Conservation (phyloP, 1,140 invertebrate genomes). For the Spodoptera litura region DNA sequence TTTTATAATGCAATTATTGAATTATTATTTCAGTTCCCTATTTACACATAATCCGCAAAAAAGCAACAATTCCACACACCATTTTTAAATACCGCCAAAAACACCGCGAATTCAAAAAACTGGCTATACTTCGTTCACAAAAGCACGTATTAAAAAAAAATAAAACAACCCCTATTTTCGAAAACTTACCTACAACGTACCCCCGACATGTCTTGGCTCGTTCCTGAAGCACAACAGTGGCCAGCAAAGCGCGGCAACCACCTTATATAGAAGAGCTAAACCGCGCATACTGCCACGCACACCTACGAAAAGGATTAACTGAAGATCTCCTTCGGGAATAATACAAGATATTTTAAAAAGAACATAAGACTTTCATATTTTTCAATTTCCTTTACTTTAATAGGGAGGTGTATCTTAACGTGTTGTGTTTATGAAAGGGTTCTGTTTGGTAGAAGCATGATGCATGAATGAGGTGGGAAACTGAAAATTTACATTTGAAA, state of each 20-base stretch:
- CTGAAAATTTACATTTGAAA: too few relatives aligned
- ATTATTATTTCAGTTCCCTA: too few relatives aligned
- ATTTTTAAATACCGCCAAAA: too few relatives aligned
- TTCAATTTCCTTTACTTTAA: conserved; percentile 15
- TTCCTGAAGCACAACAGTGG: conserved; percentile 10
- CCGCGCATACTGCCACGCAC: conserved; percentile 20
- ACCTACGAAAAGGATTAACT: conserved; percentile 8
- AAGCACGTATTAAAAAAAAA: too few relatives aligned
- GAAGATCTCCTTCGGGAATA: conserved; percentile 9
- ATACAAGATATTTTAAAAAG: conserved; percentile 23
- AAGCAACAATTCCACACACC: too few relatives aligned
- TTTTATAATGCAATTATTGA: too few relatives aligned
- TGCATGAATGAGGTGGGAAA: too few relatives aligned
- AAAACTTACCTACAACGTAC: conserved; percentile 36
- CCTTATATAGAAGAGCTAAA: conserved; percentile 6
- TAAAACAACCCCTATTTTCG: background rate
- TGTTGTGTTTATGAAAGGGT: too few relatives aligned
- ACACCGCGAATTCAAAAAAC: too few relatives aligned
- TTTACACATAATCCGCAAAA: too few relatives aligned
- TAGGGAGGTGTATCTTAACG: background rate
- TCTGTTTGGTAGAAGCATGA: too few relatives aligned
- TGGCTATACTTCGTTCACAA: too few relatives aligned
- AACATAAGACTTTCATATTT: conserved; percentile 4
- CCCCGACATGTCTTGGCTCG: conserved; percentile 10
- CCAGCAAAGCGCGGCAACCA: background rate